These are phyloP conservation scores for Drosophila quadrilineata DNA, from an alignment of 1,140 invertebrate species.

Conservation along the genomic window DNA sequence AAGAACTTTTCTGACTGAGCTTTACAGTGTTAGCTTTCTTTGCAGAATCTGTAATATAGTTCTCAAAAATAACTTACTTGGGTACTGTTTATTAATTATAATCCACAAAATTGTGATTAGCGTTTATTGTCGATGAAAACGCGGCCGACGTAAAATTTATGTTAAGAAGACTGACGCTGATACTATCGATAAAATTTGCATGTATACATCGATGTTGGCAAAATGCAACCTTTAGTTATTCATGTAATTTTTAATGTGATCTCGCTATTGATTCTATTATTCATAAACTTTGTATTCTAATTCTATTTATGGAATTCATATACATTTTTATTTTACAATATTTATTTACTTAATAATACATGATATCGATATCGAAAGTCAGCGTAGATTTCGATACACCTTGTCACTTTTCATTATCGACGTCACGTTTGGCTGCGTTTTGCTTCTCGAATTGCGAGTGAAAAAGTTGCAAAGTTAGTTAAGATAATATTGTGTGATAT, in stretches of 20 bases:
- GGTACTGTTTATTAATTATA: slow-evolving; percentile 13
- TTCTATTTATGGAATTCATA: neutral
- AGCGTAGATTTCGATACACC: neutral
- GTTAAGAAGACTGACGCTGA: slow-evolving; percentile 39
- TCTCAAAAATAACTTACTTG: slow-evolving; percentile 40
- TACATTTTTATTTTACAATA: neutral
- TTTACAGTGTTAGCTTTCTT: neutral
- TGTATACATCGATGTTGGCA: neutral
- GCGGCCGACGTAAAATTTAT: slow-evolving; percentile 52
- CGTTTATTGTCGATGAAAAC: slow-evolving; percentile 44
- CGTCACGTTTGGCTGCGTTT: slow-evolving; percentile 4
- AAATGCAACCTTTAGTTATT: slow-evolving; percentile 1
- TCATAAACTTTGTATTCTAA: neutral
- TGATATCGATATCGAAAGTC: slow-evolving; percentile 2
- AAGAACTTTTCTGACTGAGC: too few species aligned
- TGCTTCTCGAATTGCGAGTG: neutral
- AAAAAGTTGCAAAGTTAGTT: slow-evolving; percentile 3
- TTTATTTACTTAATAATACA: slow-evolving; percentile 5
- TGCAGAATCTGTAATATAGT: neutral
- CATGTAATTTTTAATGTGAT: neutral
- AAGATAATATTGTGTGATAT: slow-evolving; percentile 4
- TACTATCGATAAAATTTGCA: slow-evolving; percentile 24
- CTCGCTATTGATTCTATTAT: neutral
- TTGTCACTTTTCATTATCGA: neutral
- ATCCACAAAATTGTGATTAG: slow-evolving; percentile 38